Evolutionary conservation across 2,888 invertebrate species (phyloP).

Genomic region (Oligia fasciuncula): DNA sequence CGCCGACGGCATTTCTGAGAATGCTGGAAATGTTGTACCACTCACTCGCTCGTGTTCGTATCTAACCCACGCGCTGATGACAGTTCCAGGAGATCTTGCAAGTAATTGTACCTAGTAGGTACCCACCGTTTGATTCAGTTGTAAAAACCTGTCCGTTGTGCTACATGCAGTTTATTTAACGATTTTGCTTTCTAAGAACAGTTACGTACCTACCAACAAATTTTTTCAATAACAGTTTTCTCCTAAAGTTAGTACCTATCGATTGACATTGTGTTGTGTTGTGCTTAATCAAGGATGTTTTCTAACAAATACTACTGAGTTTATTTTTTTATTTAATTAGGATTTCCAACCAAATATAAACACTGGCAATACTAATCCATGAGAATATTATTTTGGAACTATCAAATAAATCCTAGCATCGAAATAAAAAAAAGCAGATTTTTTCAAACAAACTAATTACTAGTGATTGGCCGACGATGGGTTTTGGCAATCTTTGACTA

Average conservation of each 20-base stretch:
- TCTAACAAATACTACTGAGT: no score
- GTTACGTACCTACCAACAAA: neutral
- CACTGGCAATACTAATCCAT: neutral
- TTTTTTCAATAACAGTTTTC: neutral
- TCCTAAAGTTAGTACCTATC: neutral
- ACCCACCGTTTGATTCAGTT: constrained; percentile 23
- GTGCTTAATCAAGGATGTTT: neutral
- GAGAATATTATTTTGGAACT: neutral
- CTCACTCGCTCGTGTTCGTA: constrained; percentile 10
- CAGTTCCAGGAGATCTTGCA: constrained; percentile 28
- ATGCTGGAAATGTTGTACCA: constrained; percentile 14
- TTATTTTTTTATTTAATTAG: neutral
- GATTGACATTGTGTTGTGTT: neutral
- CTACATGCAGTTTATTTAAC: neutral
- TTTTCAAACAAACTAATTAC: neutral
- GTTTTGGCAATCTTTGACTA: neutral
- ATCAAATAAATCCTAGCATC: neutral
- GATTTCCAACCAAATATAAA: neutral
- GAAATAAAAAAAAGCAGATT: neutral
- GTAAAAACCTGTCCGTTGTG: constrained; percentile 26
- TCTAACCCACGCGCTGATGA: constrained; percentile 16
- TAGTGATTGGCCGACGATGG: neutral
- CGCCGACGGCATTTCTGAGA: constrained; percentile 4
- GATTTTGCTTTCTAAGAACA: neutral
- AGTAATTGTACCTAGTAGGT: constrained; percentile 23